phyloP scores from a whole-genome alignment of 2,113 vertebrate species.

The Tinamus guttatus region DNA sequence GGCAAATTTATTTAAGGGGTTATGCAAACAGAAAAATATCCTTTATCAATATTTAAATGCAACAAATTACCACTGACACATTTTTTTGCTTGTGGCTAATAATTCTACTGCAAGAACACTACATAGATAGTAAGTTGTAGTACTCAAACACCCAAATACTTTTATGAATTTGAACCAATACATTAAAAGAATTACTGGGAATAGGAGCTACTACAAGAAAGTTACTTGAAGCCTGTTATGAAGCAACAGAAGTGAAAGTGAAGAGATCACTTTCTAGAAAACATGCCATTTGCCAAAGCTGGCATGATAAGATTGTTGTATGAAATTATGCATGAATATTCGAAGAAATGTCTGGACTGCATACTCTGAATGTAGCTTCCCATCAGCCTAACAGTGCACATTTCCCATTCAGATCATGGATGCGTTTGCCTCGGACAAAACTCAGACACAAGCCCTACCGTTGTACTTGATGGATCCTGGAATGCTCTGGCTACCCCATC shows the following conservation, averaged over 20 bases:
- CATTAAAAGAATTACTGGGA: not conserved
- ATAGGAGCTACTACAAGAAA: not conserved
- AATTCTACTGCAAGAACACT: not conserved
- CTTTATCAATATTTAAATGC: conserved; percentile 2
- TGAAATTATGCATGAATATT: not conserved
- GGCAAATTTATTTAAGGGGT: conserved; percentile 6
- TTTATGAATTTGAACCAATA: not conserved
- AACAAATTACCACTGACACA: not conserved
- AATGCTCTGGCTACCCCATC: conserved; percentile 53
- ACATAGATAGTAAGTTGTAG: not conserved
- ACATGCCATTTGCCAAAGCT: not conserved
- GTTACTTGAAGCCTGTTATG: not conserved
- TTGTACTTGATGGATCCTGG: conserved; percentile 59
- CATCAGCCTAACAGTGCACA: not conserved
- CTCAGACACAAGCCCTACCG: conserved; percentile 47
- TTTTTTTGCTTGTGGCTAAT: not conserved
- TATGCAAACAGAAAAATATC: not conserved
- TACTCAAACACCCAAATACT: not conserved
- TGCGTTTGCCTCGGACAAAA: not conserved
- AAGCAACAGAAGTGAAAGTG: not conserved
- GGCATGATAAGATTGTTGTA: not conserved
- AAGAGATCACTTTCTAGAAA: not conserved
- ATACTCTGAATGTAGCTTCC: not conserved
- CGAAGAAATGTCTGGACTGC: not conserved
- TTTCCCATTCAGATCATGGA: not conserved